Evolutionary conservation across 30 jellyfish, hydroid and myxozoan genomes (phyloP).

Genomic region (Aurelia aurita): DNA sequence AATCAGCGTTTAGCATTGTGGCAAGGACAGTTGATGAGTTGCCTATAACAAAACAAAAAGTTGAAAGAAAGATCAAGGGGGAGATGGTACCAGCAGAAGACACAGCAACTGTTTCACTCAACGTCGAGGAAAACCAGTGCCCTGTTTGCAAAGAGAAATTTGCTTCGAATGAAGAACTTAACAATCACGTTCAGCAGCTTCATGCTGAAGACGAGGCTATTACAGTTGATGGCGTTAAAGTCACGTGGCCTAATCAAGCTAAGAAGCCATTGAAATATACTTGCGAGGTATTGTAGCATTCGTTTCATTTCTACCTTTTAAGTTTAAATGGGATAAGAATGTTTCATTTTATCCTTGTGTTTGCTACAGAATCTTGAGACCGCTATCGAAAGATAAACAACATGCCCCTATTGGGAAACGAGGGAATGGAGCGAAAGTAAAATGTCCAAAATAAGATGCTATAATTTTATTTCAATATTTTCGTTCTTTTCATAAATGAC

Average conservation of each 20-base stretch:
- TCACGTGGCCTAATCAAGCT: not conserved
- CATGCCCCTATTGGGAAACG: too few relatives aligned
- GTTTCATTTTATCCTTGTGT: too few relatives aligned
- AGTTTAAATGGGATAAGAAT: too few relatives aligned
- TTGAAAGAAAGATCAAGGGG: not conserved
- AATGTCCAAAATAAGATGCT: too few relatives aligned
- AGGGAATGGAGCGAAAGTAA: too few relatives aligned
- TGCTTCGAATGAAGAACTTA: not conserved
- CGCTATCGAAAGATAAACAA: too few relatives aligned
- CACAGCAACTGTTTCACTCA: too few relatives aligned
- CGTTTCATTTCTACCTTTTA: too few relatives aligned
- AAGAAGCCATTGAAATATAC: constrained; percentile 42
- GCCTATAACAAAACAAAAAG: not conserved
- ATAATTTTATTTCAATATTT: too few relatives aligned
- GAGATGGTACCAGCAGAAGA: too few relatives aligned
- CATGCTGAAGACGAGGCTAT: constrained; percentile 7
- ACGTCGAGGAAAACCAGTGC: not conserved
- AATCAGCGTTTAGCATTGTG: constrained; percentile 58
- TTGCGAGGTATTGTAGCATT: constrained; percentile 46
- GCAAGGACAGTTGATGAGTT: constrained; percentile 37
- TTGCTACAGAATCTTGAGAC: too few relatives aligned
- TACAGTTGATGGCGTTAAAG: not conserved
- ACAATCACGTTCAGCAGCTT: constrained; percentile 1
- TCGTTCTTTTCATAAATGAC: too few relatives aligned
- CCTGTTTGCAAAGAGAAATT: constrained; percentile 15